Conservation (phyloP, 2,113 vertebrate species). For the Zeus faber region DNA sequence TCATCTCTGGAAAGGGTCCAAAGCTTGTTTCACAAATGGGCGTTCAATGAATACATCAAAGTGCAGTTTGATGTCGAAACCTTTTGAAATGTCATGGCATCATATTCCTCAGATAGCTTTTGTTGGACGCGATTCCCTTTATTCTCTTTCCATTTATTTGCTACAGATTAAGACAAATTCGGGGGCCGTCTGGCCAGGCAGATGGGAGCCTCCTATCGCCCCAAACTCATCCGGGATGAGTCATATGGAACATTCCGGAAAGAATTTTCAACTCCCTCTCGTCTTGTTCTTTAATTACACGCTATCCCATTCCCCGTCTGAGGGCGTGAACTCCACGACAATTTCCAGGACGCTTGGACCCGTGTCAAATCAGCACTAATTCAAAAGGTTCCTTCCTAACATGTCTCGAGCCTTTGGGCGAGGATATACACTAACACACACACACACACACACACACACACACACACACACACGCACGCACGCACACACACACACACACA, state of each 20-base stretch:
- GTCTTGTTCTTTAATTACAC: slow-evolving; percentile 70
- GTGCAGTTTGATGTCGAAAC: not conserved
- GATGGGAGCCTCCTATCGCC: slow-evolving; percentile 58
- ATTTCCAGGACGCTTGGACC: slow-evolving; percentile 39
- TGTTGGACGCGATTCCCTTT: slow-evolving; percentile 30
- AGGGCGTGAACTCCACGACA: slow-evolving; percentile 63
- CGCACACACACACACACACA: slow-evolving; percentile 5
- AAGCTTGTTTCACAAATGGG: not conserved
- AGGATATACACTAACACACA: slow-evolving; percentile 13
- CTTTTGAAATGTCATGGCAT: not conserved
- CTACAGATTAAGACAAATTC: slow-evolving; percentile 62
- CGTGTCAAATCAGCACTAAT: slow-evolving; percentile 30
- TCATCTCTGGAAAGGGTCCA: not conserved
- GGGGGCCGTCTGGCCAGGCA: slow-evolving; percentile 25
- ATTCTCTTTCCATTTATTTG: slow-evolving; percentile 45
- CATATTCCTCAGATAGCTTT: not conserved
- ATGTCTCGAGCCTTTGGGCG: slow-evolving; percentile 19
- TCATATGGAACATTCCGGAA: slow-evolving; percentile 69
- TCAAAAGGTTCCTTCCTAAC: slow-evolving; percentile 34
- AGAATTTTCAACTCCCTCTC: slow-evolving; percentile 53
- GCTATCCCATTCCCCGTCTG: slow-evolving; percentile 68
- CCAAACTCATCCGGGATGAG: slow-evolving; percentile 56
- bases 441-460: slow-evolving; percentile 1
- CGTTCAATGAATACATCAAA: not conserved
- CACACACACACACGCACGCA: not conserved